A percentile compares a stretch with the other conserved stretches of the same genome.
Evolutionary conservation across 2,888 invertebrate species (phyloP).

Genomic region (Cylloceria caligata): DNA sequence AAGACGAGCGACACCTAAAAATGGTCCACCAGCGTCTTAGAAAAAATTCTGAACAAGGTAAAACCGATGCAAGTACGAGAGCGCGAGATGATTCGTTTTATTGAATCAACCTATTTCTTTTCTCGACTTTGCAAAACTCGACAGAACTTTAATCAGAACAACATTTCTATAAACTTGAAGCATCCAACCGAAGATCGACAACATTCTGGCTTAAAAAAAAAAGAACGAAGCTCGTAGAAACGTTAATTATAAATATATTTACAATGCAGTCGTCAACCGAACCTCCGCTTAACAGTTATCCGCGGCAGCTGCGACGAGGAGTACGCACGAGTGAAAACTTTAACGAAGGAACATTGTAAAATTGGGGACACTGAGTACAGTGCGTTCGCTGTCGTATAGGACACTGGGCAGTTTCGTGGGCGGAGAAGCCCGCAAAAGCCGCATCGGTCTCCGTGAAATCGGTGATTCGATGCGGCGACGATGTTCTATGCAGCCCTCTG

Average conservation of each 20-base stretch:
- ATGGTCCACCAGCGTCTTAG: not conserved
- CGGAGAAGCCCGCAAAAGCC: slow-evolving; percentile 83
- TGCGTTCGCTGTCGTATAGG: slow-evolving; percentile 27
- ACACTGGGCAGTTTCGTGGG: slow-evolving; percentile 78
- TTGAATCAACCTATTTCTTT: not conserved
- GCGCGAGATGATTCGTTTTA: not conserved
- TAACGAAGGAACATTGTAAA: slow-evolving; percentile 83
- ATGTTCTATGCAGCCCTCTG: slow-evolving; percentile 77
- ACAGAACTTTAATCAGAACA: not conserved
- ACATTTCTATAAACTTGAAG: not conserved
- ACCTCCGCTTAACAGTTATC: not conserved
- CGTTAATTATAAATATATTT: slow-evolving; percentile 5
- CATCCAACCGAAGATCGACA: not conserved
- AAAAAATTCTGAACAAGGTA: not conserved
- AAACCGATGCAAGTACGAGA: not conserved
- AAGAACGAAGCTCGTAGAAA: not conserved
- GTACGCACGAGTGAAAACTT: slow-evolving; percentile 73
- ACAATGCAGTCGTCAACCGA: not conserved
- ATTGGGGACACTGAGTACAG: slow-evolving; percentile 70
- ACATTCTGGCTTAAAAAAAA: not conserved
- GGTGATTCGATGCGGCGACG: slow-evolving; percentile 82
- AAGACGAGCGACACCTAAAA: slow-evolving; percentile 10
- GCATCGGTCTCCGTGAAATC: slow-evolving; percentile 84
- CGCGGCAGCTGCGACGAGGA: slow-evolving; percentile 55
- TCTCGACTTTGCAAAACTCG: not conserved